Evolutionary conservation across 2,113 vertebrate genomes (phyloP), one percentile per base, ranked within the genome.

Genomic region (Acrocephalus kingi): DNA sequence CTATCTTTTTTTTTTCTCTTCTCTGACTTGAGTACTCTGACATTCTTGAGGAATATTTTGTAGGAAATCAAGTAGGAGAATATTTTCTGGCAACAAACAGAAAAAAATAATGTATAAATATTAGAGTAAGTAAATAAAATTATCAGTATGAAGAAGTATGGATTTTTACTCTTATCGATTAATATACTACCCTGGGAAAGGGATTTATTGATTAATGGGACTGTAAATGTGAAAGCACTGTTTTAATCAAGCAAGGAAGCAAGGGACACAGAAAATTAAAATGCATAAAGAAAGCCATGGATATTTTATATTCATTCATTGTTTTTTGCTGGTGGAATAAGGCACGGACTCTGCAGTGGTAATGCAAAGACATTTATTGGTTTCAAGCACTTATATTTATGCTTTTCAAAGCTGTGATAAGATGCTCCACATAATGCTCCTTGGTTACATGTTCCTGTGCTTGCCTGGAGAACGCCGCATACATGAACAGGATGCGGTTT

Each of bases 161-260:
- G 48, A 84, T 74, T 73, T 89, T 89, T 80, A 62, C 25, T 49
- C 41, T 18, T 54, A 78, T 49, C 92, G 59, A 85, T 84, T 84
- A 71, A 67, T 35, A 55, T 62, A n/a, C 33, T 89, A 33, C 33
- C 9, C 8, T 43, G 37, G 76, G 68, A 89, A 86, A 17, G 8
- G 58, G 20, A 49, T 71, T 58, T 92, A 90, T 89, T 89, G 87
- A 91, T 93, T 86, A 92, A 84, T 77, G 37, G 30, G 43, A 71
- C 66, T 63, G 33, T 43, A 91, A 94, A 94, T 78, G 13, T 18
- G 66, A 89, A 93, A 84, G 3, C 25, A 77, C 2, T 37, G 27
- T 41, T 96, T 94, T 49, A 92, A 90, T 90, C 37, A 80, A 83
- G 58, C 91, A 41, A 84, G n/a, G 58, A 89, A 84, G 2, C 28